These are phyloP conservation scores for Trachymyrmex cornetzi DNA, from an alignment of 1,140 invertebrate species.

Conservation along the genomic window DNA sequence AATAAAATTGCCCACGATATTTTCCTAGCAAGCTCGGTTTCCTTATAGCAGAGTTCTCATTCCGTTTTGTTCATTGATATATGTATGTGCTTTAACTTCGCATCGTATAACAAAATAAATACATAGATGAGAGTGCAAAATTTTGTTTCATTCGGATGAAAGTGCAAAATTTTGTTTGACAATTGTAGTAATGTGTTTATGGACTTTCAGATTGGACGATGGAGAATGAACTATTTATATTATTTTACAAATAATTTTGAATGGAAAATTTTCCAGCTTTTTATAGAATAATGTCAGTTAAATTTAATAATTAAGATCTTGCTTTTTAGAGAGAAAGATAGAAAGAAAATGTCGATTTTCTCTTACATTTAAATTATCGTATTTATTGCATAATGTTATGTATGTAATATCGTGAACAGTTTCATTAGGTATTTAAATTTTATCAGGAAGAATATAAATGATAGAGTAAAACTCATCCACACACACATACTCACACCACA, in stretches of 20 bases:
- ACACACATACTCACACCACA: too few relatives aligned
- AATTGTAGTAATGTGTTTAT: background rate
- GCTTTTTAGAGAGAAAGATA: background rate
- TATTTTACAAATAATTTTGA: background rate
- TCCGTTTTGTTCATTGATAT: background rate
- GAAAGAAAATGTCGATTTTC: background rate
- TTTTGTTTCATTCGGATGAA: background rate
- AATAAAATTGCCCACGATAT: background rate
- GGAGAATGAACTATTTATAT: background rate
- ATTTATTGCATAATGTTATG: background rate
- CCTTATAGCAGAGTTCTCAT: too few relatives aligned
- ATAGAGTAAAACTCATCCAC: background rate
- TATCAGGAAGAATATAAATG: slow-evolving; percentile 18
- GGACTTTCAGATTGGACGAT: background rate
- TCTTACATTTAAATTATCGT: background rate
- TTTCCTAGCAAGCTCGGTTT: background rate
- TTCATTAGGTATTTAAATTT: slow-evolving; percentile 28
- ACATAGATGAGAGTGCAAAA: background rate
- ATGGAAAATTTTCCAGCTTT: background rate
- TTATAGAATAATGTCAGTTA: background rate
- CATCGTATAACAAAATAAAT: background rate
- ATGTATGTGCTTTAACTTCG: background rate
- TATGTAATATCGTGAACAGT: background rate
- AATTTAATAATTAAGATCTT: background rate
- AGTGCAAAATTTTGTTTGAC: background rate